phyloP scores from a whole-genome alignment of 2,888 invertebrate genomes.

The Lutraria lutraria region DNA sequence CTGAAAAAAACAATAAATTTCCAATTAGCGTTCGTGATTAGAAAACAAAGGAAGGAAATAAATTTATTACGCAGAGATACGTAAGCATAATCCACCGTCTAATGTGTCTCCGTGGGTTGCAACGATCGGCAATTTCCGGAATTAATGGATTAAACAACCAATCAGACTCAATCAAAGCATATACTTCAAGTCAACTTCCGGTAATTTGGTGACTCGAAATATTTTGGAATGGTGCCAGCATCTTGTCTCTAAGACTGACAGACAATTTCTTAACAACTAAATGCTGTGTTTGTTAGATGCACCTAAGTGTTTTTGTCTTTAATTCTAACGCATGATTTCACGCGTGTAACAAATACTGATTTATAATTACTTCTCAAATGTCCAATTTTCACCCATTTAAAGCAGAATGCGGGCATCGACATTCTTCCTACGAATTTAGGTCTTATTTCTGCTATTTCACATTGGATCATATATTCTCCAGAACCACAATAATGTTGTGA shows the following conservation, averaged over 20 bases:
- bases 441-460: background rate
- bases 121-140: constrained; percentile 69
- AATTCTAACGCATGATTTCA: background rate
- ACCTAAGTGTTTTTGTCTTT: background rate
- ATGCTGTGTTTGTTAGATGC: background rate
- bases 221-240: background rate
- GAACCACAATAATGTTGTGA: background rate
- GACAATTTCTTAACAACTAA: background rate
- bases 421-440: background rate
- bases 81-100: constrained; percentile 63
- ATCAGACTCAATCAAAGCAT: constrained; percentile 72
- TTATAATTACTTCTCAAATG: background rate
- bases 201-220: constrained; percentile 32
- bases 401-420: background rate
- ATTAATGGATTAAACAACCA: constrained; percentile 72
- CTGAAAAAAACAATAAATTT: constrained; percentile 65
- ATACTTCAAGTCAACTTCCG: constrained; percentile 71
- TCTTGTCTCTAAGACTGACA: background rate
- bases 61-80: constrained; percentile 65
- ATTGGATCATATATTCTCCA: background rate
- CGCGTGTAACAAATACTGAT: background rate
- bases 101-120: constrained; percentile 68
- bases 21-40: constrained; percentile 68
- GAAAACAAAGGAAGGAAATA: constrained; percentile 69
- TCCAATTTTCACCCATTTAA: background rate